These are phyloP conservation scores for Phthorimaea operculella DNA, from an alignment of 1,140 invertebrate species.

Conservation along the genomic window DNA sequence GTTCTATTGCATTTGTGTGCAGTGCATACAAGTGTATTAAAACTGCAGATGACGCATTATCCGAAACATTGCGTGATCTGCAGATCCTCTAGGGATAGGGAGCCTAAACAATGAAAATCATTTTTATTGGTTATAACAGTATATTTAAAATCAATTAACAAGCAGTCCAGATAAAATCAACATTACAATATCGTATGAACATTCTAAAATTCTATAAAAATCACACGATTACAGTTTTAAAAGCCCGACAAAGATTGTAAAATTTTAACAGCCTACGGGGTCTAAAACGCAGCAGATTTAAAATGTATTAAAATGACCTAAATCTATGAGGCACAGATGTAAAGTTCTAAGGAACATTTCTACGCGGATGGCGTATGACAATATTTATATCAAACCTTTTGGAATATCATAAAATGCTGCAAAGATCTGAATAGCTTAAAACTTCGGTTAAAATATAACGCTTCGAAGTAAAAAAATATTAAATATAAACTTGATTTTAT, in stretches of 20 bases:
- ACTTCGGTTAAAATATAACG: background rate
- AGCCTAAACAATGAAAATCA: too few species aligned
- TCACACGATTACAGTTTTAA: slow-evolving; percentile 24
- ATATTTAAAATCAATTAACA: too few species aligned
- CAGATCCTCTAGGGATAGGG: too few species aligned
- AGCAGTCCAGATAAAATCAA: too few species aligned
- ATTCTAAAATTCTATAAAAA: slow-evolving; percentile 28
- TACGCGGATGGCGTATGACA: slow-evolving; percentile 28
- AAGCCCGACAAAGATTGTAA: slow-evolving; percentile 24
- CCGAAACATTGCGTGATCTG: too few species aligned
- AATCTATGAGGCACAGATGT: slow-evolving; percentile 16
- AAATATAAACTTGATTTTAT: background rate
- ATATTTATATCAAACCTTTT: slow-evolving; percentile 7
- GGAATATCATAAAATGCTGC: slow-evolving; percentile 3
- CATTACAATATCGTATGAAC: too few species aligned
- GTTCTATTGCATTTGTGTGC: too few species aligned
- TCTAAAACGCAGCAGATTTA: slow-evolving; percentile 24
- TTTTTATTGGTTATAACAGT: too few species aligned
- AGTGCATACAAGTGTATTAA: too few species aligned
- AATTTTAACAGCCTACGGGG: slow-evolving; percentile 19
- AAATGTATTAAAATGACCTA: slow-evolving; percentile 22
- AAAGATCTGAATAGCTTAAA: slow-evolving; percentile 1
- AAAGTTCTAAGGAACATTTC: slow-evolving; percentile 25
- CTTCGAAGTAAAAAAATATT: background rate
- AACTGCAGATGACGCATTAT: too few species aligned